Conservation (phyloP, 1,140 invertebrate species). For the Microplitis demolitor region DNA sequence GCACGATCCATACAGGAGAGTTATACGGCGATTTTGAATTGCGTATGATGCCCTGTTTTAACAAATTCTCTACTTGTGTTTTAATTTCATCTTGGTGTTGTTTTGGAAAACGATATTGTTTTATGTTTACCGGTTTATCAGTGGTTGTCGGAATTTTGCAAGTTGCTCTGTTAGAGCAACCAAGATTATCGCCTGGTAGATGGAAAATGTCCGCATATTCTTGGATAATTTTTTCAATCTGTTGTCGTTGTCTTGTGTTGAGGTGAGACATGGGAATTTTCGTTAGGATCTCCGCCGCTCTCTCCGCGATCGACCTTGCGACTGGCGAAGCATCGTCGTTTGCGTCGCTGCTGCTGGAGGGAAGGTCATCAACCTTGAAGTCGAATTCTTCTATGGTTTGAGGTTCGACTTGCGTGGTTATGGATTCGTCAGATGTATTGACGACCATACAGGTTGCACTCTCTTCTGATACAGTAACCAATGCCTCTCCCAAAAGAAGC, state of each 20-base stretch:
- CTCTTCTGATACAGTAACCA: neutral
- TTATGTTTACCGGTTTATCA: no score
- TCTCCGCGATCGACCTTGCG: neutral
- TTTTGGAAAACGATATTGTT: no score
- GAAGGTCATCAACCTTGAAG: neutral
- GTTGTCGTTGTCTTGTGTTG: neutral
- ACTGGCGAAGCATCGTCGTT: neutral
- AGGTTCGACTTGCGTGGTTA: neutral
- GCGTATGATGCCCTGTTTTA: neutral
- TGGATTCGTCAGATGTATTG: neutral
- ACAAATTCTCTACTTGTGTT: neutral
- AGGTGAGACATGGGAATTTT: neutral
- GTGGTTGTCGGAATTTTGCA: no score
- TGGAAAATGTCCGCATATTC: neutral
- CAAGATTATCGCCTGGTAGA: neutral
- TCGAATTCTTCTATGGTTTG: neutral
- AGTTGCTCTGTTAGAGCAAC: neutral
- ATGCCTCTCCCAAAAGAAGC: neutral
- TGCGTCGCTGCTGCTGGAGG: neutral
- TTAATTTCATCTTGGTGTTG: no score
- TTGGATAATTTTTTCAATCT: neutral
- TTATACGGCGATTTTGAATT: conserved; percentile 1
- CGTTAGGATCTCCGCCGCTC: neutral
- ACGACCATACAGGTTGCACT: neutral
- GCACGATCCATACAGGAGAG: conserved; percentile 1